Evolutionary conservation across 1,140 invertebrate genomes (phyloP).

Genomic region (Nasonia longicornis): DNA sequence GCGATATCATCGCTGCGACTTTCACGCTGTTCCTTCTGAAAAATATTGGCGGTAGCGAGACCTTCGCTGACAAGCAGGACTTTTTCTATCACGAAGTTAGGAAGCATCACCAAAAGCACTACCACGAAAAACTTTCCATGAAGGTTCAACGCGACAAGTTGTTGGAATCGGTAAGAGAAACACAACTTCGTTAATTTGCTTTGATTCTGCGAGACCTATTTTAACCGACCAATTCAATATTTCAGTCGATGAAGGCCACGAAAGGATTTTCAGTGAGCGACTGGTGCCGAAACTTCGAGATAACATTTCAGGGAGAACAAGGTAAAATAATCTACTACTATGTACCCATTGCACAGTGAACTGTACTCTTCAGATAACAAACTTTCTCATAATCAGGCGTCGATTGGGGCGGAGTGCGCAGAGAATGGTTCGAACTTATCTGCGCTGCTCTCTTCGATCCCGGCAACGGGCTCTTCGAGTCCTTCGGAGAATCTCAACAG

Average conservation of each 20-base stretch:
- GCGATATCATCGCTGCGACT: slow-evolving; percentile 91
- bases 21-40: slow-evolving; percentile 94
- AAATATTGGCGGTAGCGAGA: slow-evolving; percentile 95
- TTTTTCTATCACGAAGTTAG: slow-evolving; percentile 95
- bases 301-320: slow-evolving; percentile 91
- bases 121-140: slow-evolving; percentile 86
- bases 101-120: slow-evolving; percentile 85
- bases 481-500: slow-evolving; percentile 87
- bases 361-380: background rate
- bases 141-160: slow-evolving; percentile 86
- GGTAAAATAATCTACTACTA: slow-evolving; percentile 68
- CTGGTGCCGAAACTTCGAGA: slow-evolving; percentile 95
- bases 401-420: slow-evolving; percentile 92
- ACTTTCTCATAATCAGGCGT: slow-evolving; percentile 73
- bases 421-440: slow-evolving; percentile 94
- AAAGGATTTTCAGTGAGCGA: slow-evolving; percentile 84
- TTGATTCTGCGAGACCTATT: background rate
- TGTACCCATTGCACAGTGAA: background rate
- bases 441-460: slow-evolving; percentile 90
- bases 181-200: background rate
- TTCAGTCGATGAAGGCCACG: slow-evolving; percentile 84
- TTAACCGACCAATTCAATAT: background rate
- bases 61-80: slow-evolving; percentile 95
- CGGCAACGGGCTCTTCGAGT: slow-evolving; percentile 83
- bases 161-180: slow-evolving; percentile 77